phyloP scores from a whole-genome alignment of 2,113 vertebrate species.

The Gadus macrocephalus region DNA sequence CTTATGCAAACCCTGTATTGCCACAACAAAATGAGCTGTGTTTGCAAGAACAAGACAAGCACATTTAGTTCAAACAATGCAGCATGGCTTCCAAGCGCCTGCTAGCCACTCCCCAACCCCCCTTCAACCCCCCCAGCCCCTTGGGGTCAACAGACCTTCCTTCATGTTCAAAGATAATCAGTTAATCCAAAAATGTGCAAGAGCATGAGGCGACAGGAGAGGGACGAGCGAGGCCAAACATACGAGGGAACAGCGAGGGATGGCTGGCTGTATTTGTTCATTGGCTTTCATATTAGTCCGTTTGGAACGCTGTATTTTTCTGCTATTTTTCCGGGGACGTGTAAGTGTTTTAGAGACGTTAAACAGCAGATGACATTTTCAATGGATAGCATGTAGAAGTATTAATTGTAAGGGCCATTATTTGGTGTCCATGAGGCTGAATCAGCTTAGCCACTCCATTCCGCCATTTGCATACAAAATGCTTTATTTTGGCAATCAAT shows the following conservation, averaged over 20 bases:
- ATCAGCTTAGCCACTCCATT: conserved; percentile 98
- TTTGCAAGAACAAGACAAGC: conserved; percentile 75
- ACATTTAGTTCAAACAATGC: conserved; percentile 73
- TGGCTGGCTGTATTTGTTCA: conserved; percentile 73
- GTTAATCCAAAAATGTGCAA: conserved; percentile 80
- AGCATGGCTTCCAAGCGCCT: conserved; percentile 59
- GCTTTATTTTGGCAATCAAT: conserved; percentile 99
- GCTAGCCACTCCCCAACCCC: conserved; percentile 31
- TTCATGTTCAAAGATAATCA: conserved; percentile 82
- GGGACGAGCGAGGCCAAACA: conserved; percentile 53
- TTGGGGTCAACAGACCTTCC: conserved; percentile 72
- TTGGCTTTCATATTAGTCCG: conserved; percentile 78
- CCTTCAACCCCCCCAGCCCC: conserved; percentile 62
- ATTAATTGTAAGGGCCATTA: conserved; percentile 98
- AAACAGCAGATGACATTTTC: conserved; percentile 79
- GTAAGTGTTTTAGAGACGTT: conserved; percentile 77
- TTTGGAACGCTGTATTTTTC: conserved; percentile 65
- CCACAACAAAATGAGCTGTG: conserved; percentile 64
- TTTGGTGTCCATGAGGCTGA: conserved; percentile 88
- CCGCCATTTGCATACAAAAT: conserved; percentile 99
- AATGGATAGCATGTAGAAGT: conserved; percentile 80
- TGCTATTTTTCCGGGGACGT: conserved; percentile 65
- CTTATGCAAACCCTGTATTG: conserved; percentile 49
- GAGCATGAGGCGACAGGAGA: conserved; percentile 67
- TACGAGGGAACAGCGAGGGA: conserved; percentile 35